These are phyloP conservation scores for Ochropacha duplaris DNA, from an alignment of 2,888 invertebrate genomes.

Conservation along the genomic window DNA sequence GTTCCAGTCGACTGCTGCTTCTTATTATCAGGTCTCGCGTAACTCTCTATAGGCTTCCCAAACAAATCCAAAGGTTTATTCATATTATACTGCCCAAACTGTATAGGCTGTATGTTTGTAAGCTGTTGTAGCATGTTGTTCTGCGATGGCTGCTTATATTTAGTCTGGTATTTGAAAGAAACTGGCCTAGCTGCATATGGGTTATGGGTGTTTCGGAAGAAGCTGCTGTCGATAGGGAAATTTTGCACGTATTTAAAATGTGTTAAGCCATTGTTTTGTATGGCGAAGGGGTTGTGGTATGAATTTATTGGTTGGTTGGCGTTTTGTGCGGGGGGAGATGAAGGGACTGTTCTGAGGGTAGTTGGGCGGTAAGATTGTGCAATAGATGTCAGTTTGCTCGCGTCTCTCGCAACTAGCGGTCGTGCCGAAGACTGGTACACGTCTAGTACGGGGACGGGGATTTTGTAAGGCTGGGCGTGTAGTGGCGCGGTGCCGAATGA, in stretches of 20 bases:
- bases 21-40: constrained; percentile 56
- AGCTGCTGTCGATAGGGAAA: constrained; percentile 63
- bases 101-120: constrained; percentile 65
- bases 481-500: constrained; percentile 60
- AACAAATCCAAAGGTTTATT: constrained; percentile 61
- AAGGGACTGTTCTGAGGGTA: constrained; percentile 58
- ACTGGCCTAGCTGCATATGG: constrained; percentile 63
- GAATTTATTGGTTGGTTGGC: constrained; percentile 73
- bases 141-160: constrained; percentile 61
- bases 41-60: constrained; percentile 62
- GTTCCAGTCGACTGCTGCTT: constrained; percentile 41
- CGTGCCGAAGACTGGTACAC: constrained; percentile 67
- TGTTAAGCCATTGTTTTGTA: constrained; percentile 56
- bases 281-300: constrained; percentile 72
- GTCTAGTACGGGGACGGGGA: constrained; percentile 61
- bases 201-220: constrained; percentile 70
- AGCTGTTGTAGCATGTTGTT: constrained; percentile 66
- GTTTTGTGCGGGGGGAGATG: constrained; percentile 46
- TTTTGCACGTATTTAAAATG: constrained; percentile 73
- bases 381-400: constrained; percentile 70
- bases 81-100: constrained; percentile 65
- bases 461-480: constrained; percentile 66
- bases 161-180: constrained; percentile 63
- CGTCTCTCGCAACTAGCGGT: constrained; percentile 65
- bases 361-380: constrained; percentile 77